A percentile compares a stretch with the other conserved stretches of the same genome.
Evolutionary conservation across 2,888 invertebrate genomes (phyloP).

Genomic region (Stratiomys singularior): DNA sequence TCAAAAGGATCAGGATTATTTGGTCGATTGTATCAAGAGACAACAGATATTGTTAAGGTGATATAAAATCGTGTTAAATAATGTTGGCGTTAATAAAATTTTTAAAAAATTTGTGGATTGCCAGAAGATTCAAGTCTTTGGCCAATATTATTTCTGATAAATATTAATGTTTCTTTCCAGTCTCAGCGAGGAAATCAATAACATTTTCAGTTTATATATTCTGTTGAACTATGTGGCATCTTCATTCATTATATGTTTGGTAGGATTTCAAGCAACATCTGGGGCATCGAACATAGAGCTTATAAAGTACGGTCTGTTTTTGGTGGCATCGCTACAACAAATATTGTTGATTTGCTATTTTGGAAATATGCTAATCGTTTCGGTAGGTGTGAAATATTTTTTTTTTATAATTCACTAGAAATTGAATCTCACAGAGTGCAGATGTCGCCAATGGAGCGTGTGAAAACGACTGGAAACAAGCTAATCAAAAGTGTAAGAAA

Average conservation of each 20-base stretch:
- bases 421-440: constrained; percentile 58
- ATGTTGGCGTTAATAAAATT: too few species aligned
- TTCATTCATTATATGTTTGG: constrained; percentile 60
- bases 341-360: constrained; percentile 59
- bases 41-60: constrained; percentile 57
- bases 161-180: constrained; percentile 15
- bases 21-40: constrained; percentile 55
- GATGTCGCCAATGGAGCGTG: constrained; percentile 58
- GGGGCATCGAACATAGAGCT: constrained; percentile 56
- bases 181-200: constrained; percentile 56
- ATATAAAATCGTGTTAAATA: neutral
- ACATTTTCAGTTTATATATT: constrained; percentile 59
- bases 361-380: constrained; percentile 57
- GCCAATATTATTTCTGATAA: neutral
- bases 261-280: constrained; percentile 61
- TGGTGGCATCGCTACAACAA: constrained; percentile 59
- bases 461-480: constrained; percentile 59
- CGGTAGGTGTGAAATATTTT: constrained; percentile 54
- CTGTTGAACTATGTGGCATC: constrained; percentile 60
- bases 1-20: constrained; percentile 53
- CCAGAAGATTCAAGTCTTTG: too few species aligned
- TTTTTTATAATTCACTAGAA: neutral
- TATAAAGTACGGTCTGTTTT: constrained; percentile 57
- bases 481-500: constrained; percentile 55
- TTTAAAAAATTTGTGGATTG: too few species aligned